These are phyloP conservation scores for Gymnocypris eckloni DNA, from an alignment of 2,797 vertebrate species.

Conservation along the genomic window DNA sequence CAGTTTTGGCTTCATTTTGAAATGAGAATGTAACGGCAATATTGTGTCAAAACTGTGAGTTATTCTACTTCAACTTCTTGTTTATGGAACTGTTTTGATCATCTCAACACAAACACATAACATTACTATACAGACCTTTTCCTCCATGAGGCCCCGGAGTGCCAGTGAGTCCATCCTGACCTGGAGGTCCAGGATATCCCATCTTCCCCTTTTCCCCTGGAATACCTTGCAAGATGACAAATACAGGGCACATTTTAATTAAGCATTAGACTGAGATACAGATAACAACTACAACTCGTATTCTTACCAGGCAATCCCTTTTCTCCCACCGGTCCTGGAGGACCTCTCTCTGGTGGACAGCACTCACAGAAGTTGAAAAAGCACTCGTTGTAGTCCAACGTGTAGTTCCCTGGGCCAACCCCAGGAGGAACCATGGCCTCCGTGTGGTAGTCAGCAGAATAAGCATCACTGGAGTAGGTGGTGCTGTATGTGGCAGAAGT, in stretches of 20 bases:
- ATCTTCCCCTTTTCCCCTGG: slow-evolving; percentile 83
- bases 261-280: neutral
- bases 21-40: neutral
- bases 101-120: neutral
- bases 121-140: slow-evolving; percentile 67
- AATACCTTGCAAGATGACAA: slow-evolving; percentile 74
- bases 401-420: slow-evolving; percentile 79
- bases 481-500: slow-evolving; percentile 74
- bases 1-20: neutral
- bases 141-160: slow-evolving; percentile 74
- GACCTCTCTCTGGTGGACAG: slow-evolving; percentile 82
- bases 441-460: slow-evolving; percentile 72
- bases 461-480: slow-evolving; percentile 73
- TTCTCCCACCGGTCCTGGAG: slow-evolving; percentile 77
- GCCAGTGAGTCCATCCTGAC: slow-evolving; percentile 75
- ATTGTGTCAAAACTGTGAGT: neutral
- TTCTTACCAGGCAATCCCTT: slow-evolving; percentile 70
- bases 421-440: slow-evolving; percentile 69
- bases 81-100: neutral
- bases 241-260: neutral
- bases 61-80: neutral
- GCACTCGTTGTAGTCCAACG: slow-evolving; percentile 85
- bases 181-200: slow-evolving; percentile 79
- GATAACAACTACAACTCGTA: neutral
- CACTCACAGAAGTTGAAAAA: slow-evolving; percentile 95